Evolutionary conservation across 2,113 vertebrate genomes (phyloP).

Genomic region (Gambusia affinis): DNA sequence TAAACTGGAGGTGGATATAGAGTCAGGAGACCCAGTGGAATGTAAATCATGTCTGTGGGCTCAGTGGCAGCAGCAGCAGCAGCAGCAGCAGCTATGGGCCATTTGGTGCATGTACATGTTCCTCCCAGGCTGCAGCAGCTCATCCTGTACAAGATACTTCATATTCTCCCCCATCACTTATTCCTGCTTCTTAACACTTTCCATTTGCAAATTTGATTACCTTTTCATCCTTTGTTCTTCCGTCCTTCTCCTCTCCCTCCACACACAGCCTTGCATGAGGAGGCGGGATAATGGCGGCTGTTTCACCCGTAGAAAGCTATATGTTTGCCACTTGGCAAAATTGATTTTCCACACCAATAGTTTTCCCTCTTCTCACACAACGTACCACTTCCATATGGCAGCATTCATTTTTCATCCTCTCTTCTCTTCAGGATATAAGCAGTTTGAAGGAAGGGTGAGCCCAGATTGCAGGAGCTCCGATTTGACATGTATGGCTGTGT

Average conservation of each 20-base stretch:
- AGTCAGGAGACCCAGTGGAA: conserved; percentile 26
- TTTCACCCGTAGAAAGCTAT: conserved; percentile 60
- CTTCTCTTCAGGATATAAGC: conserved; percentile 40
- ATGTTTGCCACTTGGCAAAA: conserved; percentile 63
- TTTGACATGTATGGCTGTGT: conserved; percentile 45
- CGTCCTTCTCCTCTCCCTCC: conserved; percentile 29
- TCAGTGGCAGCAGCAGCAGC: not conserved
- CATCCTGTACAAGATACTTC: not conserved
- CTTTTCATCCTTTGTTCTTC: conserved; percentile 8
- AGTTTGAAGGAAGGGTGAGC: conserved; percentile 20
- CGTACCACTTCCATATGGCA: conserved; percentile 56
- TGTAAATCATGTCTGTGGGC: conserved; percentile 13
- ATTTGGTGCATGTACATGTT: not conserved
- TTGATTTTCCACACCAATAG: conserved; percentile 78
- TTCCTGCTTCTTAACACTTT: conserved; percentile 2
- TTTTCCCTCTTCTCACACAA: conserved; percentile 55
- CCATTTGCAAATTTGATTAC: conserved; percentile 1
- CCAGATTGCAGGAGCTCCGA: conserved; percentile 27
- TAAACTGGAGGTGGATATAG: conserved; percentile 1
- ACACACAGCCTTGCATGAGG: conserved; percentile 54
- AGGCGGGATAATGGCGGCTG: conserved; percentile 61
- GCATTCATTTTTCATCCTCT: conserved; percentile 55
- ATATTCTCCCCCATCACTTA: conserved; percentile 1
- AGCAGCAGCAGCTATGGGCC: not conserved
- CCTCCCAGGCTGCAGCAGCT: not conserved